Evolutionary conservation across 2,888 invertebrate genomes (phyloP), one percentile per base, ranked within the genome.

Genomic region (Chydorus sphaericus): DNA sequence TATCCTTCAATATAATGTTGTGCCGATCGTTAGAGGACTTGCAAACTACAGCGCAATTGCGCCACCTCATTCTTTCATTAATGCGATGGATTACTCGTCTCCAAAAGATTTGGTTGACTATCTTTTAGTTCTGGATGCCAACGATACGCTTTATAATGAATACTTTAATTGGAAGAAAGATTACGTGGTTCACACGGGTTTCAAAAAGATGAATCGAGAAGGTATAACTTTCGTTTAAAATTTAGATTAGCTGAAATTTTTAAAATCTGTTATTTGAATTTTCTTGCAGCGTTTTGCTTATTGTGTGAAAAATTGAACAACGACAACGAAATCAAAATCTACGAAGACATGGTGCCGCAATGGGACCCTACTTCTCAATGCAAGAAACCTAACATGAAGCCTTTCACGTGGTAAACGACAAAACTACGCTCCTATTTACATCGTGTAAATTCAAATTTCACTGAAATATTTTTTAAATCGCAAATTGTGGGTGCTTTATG

Each of bases 101-200:
- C 31, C 51, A 6, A 54, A 54, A 54, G 38, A 37, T 20, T 16
- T 38, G 4, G 38, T 38, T 14, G 54, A 54, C 5, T 37, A 38
- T 10, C 3, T 38, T 14, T 8, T 38, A n/a, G 14, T 28, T 6
- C 26, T 54, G 28, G 54, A 39, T 23, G 11, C n/a, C 11, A 54
- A 38, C 28, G 26, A 37, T 11, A 18, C 39, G 11, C 38, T 54
- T 26, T 38, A 54, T n/a, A 14, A 38, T 8, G 23, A 20, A 8
- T 53, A 53, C 20, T 28, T 54, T 26, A 2, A 28, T 7, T 54
- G 54, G 54, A 38, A 54, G n/a, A 54, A 14, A 2, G 20, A n/a
- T 31, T 54, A 38, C 23, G 11, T 16, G 7, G 23, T 54, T 16
- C 14, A 29, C 51, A 44, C 14, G 3, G 39, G 16, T 8, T 39